These are phyloP conservation scores for Tuberolachnus salignus DNA, from an alignment of 2,888 invertebrate species.

Conservation along the genomic window DNA sequence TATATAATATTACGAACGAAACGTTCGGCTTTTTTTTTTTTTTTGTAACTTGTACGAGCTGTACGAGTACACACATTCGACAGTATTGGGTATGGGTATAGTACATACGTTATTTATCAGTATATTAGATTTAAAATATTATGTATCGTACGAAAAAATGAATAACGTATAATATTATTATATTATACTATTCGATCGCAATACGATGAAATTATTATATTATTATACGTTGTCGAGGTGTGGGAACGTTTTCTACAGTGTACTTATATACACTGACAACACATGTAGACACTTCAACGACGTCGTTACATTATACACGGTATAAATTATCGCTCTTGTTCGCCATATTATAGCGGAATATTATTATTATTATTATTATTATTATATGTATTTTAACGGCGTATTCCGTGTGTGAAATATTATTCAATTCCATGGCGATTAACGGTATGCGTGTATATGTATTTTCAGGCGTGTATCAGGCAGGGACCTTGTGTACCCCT, in stretches of 20 bases:
- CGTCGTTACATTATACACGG: not conserved
- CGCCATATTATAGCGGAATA: not conserved
- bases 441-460: too few species aligned
- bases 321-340: constrained; percentile 16
- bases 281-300: not conserved
- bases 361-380: not conserved
- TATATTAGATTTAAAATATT: not conserved
- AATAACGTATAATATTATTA: not conserved
- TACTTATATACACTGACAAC: not conserved
- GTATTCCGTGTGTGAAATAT: too few species aligned
- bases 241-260: constrained; percentile 25
- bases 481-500: too few species aligned
- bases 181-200: constrained; percentile 18
- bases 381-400: not conserved
- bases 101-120: constrained; percentile 5
- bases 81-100: too few species aligned
- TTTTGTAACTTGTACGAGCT: not conserved
- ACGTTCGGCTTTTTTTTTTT: too few species aligned
- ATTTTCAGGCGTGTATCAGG: too few species aligned
- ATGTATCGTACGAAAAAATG: not conserved
- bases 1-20: too few species aligned
- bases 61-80: too few species aligned
- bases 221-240: not conserved
- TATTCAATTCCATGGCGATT: too few species aligned
- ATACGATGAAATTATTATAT: constrained; percentile 20